phyloP scores from a whole-genome alignment of 1,140 invertebrate species.

The Scaptomyza graminum region DNA sequence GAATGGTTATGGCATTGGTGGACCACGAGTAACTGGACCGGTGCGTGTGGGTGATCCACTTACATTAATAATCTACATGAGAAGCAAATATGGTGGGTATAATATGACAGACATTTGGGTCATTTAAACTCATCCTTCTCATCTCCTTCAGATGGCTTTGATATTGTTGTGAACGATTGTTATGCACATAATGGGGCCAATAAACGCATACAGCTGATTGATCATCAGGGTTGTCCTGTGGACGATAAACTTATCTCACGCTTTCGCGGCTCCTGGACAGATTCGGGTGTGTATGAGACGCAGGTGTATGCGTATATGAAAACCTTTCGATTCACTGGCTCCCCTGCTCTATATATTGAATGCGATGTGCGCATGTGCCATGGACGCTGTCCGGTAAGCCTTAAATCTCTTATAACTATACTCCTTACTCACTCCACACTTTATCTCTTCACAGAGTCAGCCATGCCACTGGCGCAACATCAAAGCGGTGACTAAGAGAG shows the following conservation, averaged over 20 bases:
- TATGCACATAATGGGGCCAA: conserved; percentile 96
- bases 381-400: conserved; percentile 93
- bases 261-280: conserved; percentile 96
- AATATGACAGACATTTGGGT: neutral
- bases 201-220: conserved; percentile 95
- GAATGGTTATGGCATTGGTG: conserved; percentile 93
- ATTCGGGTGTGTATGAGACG: conserved; percentile 94
- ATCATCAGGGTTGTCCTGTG: conserved; percentile 96
- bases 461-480: conserved; percentile 96
- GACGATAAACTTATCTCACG: conserved; percentile 96
- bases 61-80: conserved; percentile 96
- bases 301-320: conserved; percentile 98
- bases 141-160: conserved; percentile 92
- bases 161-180: conserved; percentile 98
- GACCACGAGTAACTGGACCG: conserved; percentile 92
- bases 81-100: conserved; percentile 93
- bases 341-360: conserved; percentile 96
- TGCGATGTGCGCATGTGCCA: conserved; percentile 98
- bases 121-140: conserved; percentile 29
- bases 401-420: conserved; percentile 34
- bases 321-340: conserved; percentile 96
- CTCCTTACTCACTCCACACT: neutral
- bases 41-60: conserved; percentile 96
- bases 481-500: conserved; percentile 90
- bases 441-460: conserved; percentile 89